Conservation (phyloP, 2,888 invertebrate genomes). For the Ditula angustiorana region DNA sequence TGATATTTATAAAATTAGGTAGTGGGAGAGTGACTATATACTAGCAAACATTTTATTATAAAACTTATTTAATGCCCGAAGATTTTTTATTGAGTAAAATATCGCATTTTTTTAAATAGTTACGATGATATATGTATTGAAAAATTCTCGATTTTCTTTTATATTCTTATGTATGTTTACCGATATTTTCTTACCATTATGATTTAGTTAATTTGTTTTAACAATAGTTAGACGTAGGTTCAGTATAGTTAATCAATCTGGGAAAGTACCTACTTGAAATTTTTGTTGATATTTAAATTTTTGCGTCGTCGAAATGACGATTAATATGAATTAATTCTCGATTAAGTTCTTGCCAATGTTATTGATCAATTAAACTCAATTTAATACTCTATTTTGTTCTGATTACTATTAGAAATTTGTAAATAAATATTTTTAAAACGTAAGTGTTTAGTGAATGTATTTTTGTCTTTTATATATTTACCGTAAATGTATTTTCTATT, state of each 20-base stretch:
- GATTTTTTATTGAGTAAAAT: no score
- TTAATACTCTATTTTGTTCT: not conserved
- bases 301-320: no score
- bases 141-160: no score
- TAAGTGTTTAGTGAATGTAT: constrained; percentile 33
- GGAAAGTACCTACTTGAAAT: no score
- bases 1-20: not conserved
- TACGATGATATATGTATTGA: no score
- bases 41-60: not conserved
- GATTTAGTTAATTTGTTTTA: not conserved
- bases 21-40: not conserved
- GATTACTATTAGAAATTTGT: not conserved
- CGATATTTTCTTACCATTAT: not conserved
- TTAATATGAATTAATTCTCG: not conserved
- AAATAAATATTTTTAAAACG: not conserved
- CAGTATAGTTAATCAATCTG: no score
- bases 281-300: not conserved
- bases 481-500: constrained; percentile 30
- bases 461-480: constrained; percentile 25
- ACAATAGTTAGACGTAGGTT: no score
- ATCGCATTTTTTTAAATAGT: no score
- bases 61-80: not conserved
- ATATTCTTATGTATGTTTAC: no score
- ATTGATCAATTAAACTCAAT: not conserved
- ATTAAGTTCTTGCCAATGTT: not conserved